Evolutionary conservation across 2,113 vertebrate genomes (phyloP).

Genomic region (Odobenus rosmarus): DNA sequence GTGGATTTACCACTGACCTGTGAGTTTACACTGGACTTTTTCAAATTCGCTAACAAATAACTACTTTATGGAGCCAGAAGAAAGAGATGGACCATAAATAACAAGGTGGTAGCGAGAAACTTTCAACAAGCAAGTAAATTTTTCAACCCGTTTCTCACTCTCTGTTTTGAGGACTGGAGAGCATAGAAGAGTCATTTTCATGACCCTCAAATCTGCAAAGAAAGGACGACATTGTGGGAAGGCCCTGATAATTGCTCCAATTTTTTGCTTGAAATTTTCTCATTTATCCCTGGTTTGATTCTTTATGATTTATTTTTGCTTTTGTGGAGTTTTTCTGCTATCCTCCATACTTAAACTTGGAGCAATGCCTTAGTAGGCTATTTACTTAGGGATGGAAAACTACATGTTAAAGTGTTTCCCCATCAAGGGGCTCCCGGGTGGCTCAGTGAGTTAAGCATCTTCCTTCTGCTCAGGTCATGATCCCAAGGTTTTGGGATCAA

Average conservation of each 20-base stretch:
- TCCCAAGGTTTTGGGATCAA: neutral
- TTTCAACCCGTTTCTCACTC: slow-evolving; percentile 13
- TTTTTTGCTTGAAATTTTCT: neutral
- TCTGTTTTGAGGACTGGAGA: neutral
- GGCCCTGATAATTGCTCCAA: neutral
- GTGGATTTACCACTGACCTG: slow-evolving; percentile 15
- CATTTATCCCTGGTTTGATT: neutral
- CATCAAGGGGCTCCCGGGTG: neutral
- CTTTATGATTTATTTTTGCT: neutral
- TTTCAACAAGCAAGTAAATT: slow-evolving; percentile 1
- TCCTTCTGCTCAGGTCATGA: neutral
- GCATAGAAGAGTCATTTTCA: neutral
- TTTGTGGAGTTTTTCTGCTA: neutral
- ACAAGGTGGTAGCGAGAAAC: neutral
- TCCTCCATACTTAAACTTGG: neutral
- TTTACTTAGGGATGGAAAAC: neutral
- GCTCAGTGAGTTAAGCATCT: neutral
- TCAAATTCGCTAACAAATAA: slow-evolving; percentile 55
- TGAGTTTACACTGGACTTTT: neutral
- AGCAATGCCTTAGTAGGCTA: neutral
- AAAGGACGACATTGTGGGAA: neutral
- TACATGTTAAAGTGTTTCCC: neutral
- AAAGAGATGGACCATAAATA: neutral
- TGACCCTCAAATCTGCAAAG: neutral
- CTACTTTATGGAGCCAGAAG: slow-evolving; percentile 7